phyloP scores from a whole-genome alignment of 2,113 vertebrate species.

The Tautogolabrus adspersus region DNA sequence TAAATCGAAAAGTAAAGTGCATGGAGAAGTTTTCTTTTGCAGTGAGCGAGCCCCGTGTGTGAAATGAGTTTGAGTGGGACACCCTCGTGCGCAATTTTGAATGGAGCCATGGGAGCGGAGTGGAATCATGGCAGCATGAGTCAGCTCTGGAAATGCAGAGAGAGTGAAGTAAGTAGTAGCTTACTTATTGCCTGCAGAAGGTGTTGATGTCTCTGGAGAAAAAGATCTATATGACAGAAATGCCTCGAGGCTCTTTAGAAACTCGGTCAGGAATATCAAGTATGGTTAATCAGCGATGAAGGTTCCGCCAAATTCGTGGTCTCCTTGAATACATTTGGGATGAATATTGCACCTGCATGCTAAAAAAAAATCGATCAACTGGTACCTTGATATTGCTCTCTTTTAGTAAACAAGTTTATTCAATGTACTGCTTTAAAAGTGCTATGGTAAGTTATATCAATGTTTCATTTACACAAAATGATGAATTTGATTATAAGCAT shows the following conservation, averaged over 20 bases:
- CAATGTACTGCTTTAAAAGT: constrained; percentile 31
- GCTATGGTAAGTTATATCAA: constrained; percentile 9
- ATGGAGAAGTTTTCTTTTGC: constrained; percentile 28
- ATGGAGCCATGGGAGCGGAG: constrained; percentile 48
- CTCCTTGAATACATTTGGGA: constrained; percentile 7
- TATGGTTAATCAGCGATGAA: constrained; percentile 23
- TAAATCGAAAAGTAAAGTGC: constrained; percentile 24
- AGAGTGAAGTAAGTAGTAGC: constrained; percentile 49
- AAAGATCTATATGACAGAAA: constrained; percentile 45
- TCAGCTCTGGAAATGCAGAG: constrained; percentile 44
- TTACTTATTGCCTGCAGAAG: constrained; percentile 52
- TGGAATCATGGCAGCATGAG: constrained; percentile 53
- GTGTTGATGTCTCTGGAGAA: constrained; percentile 38
- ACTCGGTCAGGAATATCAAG: constrained; percentile 53
- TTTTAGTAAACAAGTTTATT: constrained; percentile 24
- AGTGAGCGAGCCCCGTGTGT: constrained; percentile 30
- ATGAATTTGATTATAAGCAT: constrained; percentile 45
- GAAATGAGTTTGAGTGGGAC: constrained; percentile 56
- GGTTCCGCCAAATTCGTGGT: constrained; percentile 5
- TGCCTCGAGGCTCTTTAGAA: constrained; percentile 42
- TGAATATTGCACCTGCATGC: constrained; percentile 12
- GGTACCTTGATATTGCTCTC: constrained; percentile 5
- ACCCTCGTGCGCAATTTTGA: constrained; percentile 50
- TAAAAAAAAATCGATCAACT: constrained; percentile 32
- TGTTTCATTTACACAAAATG: constrained; percentile 54